phyloP scores from a whole-genome alignment of 2,113 vertebrate species.

The Cephalopterus ornatus region DNA sequence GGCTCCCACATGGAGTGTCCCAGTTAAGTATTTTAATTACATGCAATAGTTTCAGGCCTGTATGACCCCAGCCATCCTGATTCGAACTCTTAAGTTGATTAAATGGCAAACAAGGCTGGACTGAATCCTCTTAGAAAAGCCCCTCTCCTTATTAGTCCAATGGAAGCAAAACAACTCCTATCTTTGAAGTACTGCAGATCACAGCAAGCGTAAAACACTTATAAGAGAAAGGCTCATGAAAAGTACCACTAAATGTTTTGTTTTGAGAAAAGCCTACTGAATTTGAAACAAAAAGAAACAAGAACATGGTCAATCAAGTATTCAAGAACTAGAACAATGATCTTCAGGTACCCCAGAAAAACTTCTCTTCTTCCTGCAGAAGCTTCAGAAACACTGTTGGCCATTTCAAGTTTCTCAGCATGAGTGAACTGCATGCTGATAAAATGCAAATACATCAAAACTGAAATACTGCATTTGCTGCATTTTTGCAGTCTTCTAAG shows the following conservation, averaged over 20 bases:
- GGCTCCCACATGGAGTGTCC: neutral
- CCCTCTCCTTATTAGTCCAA: neutral
- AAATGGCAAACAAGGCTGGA: neutral
- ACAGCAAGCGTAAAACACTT: neutral
- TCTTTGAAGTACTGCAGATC: neutral
- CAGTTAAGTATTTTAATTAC: constrained; percentile 20
- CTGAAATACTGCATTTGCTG: neutral
- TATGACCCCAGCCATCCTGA: neutral
- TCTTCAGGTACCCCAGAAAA: neutral
- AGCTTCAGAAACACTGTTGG: neutral
- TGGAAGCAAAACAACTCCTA: neutral
- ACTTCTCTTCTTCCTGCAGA: neutral
- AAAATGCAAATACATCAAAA: neutral
- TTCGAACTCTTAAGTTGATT: neutral
- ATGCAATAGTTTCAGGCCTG: neutral
- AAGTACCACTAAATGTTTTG: neutral
- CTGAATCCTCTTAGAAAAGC: neutral
- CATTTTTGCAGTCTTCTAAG: neutral
- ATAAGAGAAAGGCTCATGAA: neutral
- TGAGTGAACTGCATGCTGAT: neutral
- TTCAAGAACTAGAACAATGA: neutral
- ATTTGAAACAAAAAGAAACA: neutral
- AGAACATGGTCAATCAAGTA: neutral
- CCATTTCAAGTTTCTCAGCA: neutral
- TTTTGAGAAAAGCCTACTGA: neutral